Conservation (phyloP, 2,113 vertebrate genomes). For the Pterophyllum scalare region DNA sequence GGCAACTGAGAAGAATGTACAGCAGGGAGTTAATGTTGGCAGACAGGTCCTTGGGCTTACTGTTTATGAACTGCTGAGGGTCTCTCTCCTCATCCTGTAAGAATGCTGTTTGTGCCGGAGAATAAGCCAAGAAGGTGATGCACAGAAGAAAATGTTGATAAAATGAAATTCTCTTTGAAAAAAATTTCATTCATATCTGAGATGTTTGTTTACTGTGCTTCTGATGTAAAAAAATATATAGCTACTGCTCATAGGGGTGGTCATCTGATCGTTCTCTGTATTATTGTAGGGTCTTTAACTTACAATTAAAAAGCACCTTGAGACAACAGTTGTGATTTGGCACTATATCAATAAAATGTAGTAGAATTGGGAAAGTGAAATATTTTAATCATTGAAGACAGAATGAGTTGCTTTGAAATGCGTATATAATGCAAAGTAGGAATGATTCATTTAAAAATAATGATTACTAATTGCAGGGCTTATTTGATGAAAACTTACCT, state of each 20-base stretch:
- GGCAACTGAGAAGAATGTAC: slow-evolving; percentile 34
- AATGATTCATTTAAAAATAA: not conserved
- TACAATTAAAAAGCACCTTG: no score
- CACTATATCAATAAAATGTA: no score
- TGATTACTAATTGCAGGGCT: not conserved
- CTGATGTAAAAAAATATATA: not conserved
- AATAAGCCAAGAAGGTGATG: not conserved
- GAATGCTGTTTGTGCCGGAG: not conserved
- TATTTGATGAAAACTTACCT: slow-evolving; percentile 11
- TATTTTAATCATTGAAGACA: not conserved
- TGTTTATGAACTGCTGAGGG: slow-evolving; percentile 7
- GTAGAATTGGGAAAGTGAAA: not conserved
- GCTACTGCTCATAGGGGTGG: not conserved
- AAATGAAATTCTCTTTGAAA: not conserved
- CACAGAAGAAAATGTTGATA: not conserved
- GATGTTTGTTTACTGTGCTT: not conserved
- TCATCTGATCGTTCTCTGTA: no score
- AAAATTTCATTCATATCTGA: not conserved
- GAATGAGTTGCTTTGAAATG: not conserved
- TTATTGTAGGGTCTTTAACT: no score
- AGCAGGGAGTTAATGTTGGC: slow-evolving; percentile 36
- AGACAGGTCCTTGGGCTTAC: slow-evolving; percentile 7
- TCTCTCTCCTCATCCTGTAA: not conserved
- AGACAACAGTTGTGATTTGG: no score
- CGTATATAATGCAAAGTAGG: not conserved